Evolutionary conservation across 2,113 vertebrate species (phyloP).

Genomic region (Muntiacus reevesi): DNA sequence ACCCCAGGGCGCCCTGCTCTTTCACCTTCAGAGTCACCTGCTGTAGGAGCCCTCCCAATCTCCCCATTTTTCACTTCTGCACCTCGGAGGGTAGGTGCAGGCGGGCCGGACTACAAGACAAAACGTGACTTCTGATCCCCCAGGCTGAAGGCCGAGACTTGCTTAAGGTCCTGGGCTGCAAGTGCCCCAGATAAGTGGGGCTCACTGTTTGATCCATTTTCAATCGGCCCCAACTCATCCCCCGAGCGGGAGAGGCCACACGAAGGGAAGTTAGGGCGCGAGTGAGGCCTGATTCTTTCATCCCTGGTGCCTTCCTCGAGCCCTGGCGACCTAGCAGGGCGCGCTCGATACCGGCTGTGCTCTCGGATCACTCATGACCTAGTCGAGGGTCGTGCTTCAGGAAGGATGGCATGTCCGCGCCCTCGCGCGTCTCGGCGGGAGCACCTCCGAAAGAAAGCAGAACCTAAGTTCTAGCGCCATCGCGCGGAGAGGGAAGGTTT

Average conservation of each 20-base stretch:
- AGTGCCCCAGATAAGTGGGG: neutral
- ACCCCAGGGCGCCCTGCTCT: neutral
- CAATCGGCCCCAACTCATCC: neutral
- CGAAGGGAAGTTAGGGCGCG: neutral
- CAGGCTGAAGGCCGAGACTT: neutral
- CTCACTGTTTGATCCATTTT: neutral
- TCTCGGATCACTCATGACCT: neutral
- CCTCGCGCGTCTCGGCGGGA: fast-evolving
- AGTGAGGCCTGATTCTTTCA: neutral
- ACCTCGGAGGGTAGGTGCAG: neutral
- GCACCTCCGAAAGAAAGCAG: neutral
- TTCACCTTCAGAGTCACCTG: neutral
- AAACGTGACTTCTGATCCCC: neutral
- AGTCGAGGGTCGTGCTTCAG: neutral
- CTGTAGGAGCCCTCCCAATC: neutral
- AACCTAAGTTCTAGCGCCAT: conserved; percentile 45
- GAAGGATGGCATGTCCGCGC: neutral
- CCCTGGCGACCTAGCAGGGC: neutral
- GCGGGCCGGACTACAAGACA: neutral
- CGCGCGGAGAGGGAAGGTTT: conserved; percentile 19
- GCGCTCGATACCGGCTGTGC: neutral
- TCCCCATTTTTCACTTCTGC: neutral
- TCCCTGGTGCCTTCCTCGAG: neutral
- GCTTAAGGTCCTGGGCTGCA: neutral
- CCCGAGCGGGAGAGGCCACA: neutral